Evolutionary conservation across 2,888 invertebrate species (phyloP).

Genomic region (Pristionchus arcanus): DNA sequence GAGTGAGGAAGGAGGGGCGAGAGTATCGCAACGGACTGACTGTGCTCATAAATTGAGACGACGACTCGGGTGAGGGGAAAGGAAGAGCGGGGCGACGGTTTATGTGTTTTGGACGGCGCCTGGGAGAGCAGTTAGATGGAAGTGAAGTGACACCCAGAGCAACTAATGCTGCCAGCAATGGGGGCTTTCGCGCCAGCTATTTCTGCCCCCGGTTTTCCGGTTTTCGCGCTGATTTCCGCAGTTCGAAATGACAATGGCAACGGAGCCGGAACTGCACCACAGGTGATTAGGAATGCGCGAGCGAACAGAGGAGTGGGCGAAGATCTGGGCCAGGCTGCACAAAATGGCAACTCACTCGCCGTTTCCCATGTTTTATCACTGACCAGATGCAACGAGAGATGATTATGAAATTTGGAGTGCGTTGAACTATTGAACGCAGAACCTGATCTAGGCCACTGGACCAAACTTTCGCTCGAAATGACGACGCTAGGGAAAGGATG

Average conservation of each 20-base stretch:
- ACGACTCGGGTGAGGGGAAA: not conserved
- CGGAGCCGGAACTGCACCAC: not conserved
- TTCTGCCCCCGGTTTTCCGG: too few relatives aligned
- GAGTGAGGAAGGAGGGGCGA: not conserved
- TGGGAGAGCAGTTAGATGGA: not conserved
- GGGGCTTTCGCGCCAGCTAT: conserved; percentile 5
- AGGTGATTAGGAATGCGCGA: not conserved
- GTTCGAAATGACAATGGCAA: not conserved
- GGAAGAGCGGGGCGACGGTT: conserved; percentile 4
- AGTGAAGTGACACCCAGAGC: not conserved
- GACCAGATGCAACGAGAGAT: too few relatives aligned
- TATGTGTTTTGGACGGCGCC: not conserved
- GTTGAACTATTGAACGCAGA: too few relatives aligned
- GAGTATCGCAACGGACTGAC: not conserved
- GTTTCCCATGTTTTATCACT: too few relatives aligned
- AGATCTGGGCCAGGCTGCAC: not conserved
- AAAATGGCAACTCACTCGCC: too few relatives aligned
- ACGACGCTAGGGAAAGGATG: too few relatives aligned
- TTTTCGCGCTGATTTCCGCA: not conserved
- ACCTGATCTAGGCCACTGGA: too few relatives aligned
- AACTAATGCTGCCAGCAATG: not conserved
- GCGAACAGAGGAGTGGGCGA: not conserved
- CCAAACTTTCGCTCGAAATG: too few relatives aligned
- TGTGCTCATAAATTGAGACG: conserved; percentile 7
- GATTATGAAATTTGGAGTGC: too few relatives aligned